Evolutionary conservation across 2,113 vertebrate genomes (phyloP), one percentile per base, ranked within the genome.

Genomic region (Cygnus atratus): DNA sequence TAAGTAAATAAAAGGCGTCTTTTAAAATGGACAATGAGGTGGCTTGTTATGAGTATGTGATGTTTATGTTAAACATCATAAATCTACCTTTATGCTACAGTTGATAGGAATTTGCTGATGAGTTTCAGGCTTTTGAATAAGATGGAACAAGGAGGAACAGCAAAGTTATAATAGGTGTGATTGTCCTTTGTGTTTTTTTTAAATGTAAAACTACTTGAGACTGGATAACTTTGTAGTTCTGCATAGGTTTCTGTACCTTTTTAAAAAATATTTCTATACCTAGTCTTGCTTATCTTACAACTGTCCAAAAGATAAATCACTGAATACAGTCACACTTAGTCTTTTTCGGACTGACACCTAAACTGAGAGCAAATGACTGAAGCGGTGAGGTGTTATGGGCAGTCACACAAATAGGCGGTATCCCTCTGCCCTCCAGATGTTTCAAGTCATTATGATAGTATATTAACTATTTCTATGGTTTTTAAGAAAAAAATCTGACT

Each of bases 321-420:
- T 70, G 78, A 73, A 22, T 50, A 7, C 13, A 44, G 33, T 28
- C 77, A 21, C 17, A 9, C 35, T 54, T 0, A 0, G 57, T 26
- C 11, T 6, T 68, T 65, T 87, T 78, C 1, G 0, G 50, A 15
- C 37, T 43, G 71, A 28, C 72, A 44, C 26, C 66, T 54, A 48
- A 81, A 9, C 28, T 57, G 33, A 33, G 50, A 39, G 25, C 37
- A 28, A 10, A 21, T 41, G n/a, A 11, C 79, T 59, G 68, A 44
- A 67, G 46, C 44, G 43, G 4, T 0, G 3, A 66, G 25, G 16
- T 35, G 13, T 35, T 72, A 1, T 0, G 3, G 35, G 7, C n/a
- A 7, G 55, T 84, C 41, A 43, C 61, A 59, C 24, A 58, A 87
- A 59, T 22, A 22, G 12, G 8, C 15, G 19, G 7, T 11, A 6